Percentiles rank a stretch among this genome's conserved stretches.
Evolutionary conservation across 2,888 invertebrate genomes (phyloP).

Genomic region (Megalurothrips usitatus): DNA sequence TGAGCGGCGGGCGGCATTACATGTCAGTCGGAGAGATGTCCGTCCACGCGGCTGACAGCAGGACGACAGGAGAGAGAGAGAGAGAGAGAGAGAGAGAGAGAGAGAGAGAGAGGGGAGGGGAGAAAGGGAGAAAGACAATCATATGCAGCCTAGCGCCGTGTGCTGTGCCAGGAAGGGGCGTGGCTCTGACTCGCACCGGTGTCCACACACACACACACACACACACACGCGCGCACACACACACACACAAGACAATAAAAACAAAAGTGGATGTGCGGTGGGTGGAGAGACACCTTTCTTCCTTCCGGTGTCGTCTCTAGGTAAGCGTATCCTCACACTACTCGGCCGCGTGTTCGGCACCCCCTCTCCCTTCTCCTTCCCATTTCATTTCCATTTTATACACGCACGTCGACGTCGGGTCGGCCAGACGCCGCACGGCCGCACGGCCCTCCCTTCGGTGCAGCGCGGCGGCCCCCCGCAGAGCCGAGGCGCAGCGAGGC

Average conservation of each 20-base stretch:
- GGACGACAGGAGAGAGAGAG: background rate
- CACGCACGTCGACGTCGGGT: no score
- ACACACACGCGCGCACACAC: background rate
- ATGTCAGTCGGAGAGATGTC: no score
- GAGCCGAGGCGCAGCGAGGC: no score
- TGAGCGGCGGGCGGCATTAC: no score
- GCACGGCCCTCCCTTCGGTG: no score
- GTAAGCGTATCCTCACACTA: background rate
- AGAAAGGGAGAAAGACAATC: conserved; percentile 25
- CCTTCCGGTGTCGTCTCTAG: background rate
- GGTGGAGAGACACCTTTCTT: background rate
- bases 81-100: conserved; percentile 15
- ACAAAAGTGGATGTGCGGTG: background rate
- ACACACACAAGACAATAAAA: background rate
- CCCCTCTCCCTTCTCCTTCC: no score
- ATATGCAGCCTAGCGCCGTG: no score
- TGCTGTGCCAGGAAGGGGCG: background rate
- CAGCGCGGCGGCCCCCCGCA: background rate
- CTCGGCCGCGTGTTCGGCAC: background rate
- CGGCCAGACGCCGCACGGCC: no score
- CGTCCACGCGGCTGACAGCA: no score
- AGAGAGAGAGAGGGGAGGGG: conserved; percentile 21
- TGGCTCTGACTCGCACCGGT: background rate
- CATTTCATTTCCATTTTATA: background rate
- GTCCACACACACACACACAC: background rate